Conservation (phyloP, 2,888 invertebrate species). For the Campaea margaritaria region DNA sequence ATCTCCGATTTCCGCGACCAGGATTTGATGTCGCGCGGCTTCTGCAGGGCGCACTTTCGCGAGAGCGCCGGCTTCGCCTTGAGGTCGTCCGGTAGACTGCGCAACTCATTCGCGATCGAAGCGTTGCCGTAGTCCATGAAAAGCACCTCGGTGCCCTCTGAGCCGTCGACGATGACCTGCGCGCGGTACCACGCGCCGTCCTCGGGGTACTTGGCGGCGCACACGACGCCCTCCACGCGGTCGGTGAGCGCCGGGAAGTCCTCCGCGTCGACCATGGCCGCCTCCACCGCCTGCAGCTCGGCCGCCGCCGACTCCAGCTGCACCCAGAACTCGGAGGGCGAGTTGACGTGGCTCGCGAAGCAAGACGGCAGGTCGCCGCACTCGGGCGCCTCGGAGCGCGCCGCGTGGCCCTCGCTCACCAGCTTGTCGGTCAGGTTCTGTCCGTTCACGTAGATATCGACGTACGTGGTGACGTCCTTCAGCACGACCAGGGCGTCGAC, state of each 20-base stretch:
- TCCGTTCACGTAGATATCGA: conserved; percentile 87
- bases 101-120: conserved; percentile 83
- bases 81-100: conserved; percentile 86
- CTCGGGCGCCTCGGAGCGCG: conserved; percentile 78
- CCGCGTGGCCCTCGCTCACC: conserved; percentile 85
- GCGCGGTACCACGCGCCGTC: conserved; percentile 89
- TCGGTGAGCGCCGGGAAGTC: conserved; percentile 79
- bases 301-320: conserved; percentile 87
- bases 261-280: conserved; percentile 83
- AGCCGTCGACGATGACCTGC: conserved; percentile 84
- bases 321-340: conserved; percentile 91
- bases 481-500: conserved; percentile 84
- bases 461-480: conserved; percentile 86
- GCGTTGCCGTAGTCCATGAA: conserved; percentile 90
- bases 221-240: conserved; percentile 82
- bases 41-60: conserved; percentile 86
- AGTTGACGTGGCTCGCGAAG: conserved; percentile 90
- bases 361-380: conserved; percentile 84
- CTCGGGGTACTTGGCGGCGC: conserved; percentile 88
- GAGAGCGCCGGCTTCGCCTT: conserved; percentile 85
- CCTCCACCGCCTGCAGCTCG: conserved; percentile 85
- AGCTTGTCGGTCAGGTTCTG: conserved; percentile 86
- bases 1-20: conserved; percentile 89
- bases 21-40: conserved; percentile 82
- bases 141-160: conserved; percentile 85